Base-by-base conservation (phyloP, 1,140 invertebrate genomes). In the Macrostomum lignano region DNA sequence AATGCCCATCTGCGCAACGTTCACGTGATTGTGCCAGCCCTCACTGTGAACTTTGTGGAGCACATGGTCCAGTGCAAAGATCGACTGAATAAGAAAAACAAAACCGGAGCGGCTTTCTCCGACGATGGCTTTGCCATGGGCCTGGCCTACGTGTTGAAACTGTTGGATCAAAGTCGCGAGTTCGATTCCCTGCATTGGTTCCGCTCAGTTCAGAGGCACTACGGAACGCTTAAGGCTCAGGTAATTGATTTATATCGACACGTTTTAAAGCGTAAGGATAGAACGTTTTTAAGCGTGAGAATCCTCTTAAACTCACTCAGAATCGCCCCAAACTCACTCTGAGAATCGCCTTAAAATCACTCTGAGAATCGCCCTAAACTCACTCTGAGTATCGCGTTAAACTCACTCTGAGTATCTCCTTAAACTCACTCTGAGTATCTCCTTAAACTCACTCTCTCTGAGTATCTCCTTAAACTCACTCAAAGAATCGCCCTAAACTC, bases 101-200 rank as follows among this genome's bases (percentile, higher is more conserved):
- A 78, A 47, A 40, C 66, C 10, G 74, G 72, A 17, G 73, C 75
- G 35, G 67, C 75, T 3, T 94, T 96, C 54, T 84, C 78, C 4
- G 84, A 96, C 58, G 88, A 96, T 60, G 88, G 88, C 21, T 94
- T 98, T 63, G 74, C 81, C 17, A 78, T 98, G 67, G 86, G 84
- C 24, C 45, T 73, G n/a, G 69, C 71, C 1, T 73, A 69, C 44
- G 58, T 71, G 22, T 51, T 73, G 7, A 65, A 66, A 43, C 48
- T 72, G 19, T 45, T 73, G 3, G 60, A 67, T 39, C 65, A 69
- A 47, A 64, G 65, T 43, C 58, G 65, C 26, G 74, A 79, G 42
- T 75, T 94, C 52, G 78, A 93, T 58, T 71, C 76, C 3, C 60
- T 98, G 1, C 76, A 84, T 51, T 98, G 88, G 88, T 91, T 88